These are phyloP conservation scores for Cheilinus undulatus DNA, from an alignment of 2,113 vertebrate species.

Conservation along the genomic window DNA sequence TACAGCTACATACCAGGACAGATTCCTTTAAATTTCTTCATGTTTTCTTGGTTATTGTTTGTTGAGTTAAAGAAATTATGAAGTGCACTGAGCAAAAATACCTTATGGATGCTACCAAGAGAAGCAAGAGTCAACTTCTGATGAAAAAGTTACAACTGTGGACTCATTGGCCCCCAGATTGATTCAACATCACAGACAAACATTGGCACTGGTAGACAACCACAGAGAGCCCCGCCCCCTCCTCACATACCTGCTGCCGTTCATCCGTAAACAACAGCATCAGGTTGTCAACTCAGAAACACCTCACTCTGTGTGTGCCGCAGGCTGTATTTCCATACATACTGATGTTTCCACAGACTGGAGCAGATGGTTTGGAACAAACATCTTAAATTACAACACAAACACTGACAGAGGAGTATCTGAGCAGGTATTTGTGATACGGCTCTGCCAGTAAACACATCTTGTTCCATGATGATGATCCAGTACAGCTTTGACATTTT, in stretches of 20 bases:
- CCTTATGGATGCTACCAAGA: too few relatives aligned
- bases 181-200: slow-evolving; percentile 26
- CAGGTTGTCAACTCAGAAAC: background rate
- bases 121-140: too few relatives aligned
- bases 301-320: background rate
- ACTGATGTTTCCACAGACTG: slow-evolving; percentile 20
- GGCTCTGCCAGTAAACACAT: background rate
- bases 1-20: too few relatives aligned
- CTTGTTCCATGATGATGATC: background rate
- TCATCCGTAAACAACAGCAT: slow-evolving; percentile 20
- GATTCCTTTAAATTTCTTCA: too few relatives aligned
- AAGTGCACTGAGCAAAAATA: too few relatives aligned
- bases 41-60: too few relatives aligned
- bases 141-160: too few relatives aligned
- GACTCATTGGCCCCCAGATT: too few relatives aligned
- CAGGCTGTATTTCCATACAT: slow-evolving; percentile 5
- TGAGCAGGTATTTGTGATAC: background rate
- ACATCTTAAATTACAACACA: slow-evolving; percentile 8
- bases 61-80: too few relatives aligned
- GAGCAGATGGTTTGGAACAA: slow-evolving; percentile 29
- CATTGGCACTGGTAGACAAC: background rate
- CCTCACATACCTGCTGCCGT: background rate
- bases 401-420: background rate
- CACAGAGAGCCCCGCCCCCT: slow-evolving; percentile 3
- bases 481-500: background rate